Evolutionary conservation across 2,797 vertebrate species (phyloP).

Genomic region (Kryptolebias ocellatus): DNA sequence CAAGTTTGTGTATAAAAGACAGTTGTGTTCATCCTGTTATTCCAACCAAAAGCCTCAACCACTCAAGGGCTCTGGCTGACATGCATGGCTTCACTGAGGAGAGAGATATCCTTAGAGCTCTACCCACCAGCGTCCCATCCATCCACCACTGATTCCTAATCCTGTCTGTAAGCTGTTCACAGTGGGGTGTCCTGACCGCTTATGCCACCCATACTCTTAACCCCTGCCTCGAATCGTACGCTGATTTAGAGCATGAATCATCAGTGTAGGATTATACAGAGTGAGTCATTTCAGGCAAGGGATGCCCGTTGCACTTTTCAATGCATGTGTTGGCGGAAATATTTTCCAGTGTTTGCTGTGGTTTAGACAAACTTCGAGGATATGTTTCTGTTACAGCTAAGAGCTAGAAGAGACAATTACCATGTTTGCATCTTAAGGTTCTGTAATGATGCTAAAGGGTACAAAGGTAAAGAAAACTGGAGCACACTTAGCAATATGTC

Average conservation of each 20-base stretch:
- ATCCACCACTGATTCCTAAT: constrained; percentile 64
- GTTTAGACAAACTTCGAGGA: constrained; percentile 35
- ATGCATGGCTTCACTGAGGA: constrained; percentile 38
- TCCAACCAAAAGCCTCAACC: constrained; percentile 29
- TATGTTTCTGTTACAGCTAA: constrained; percentile 14
- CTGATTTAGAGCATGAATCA: constrained; percentile 68
- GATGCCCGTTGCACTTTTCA: constrained; percentile 55
- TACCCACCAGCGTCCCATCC: constrained; percentile 49
- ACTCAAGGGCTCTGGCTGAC: constrained; percentile 38
- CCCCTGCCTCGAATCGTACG: constrained; percentile 57
- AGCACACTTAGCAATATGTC: not conserved
- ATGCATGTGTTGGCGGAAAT: constrained; percentile 52
- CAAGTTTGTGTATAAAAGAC: constrained; percentile 21
- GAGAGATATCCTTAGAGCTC: constrained; percentile 41
- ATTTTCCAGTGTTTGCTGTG: constrained; percentile 30
- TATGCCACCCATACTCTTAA: constrained; percentile 72
- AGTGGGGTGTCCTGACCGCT: constrained; percentile 66
- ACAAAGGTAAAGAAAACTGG: not conserved
- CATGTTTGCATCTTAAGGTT: constrained; percentile 12
- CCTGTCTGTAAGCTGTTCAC: constrained; percentile 61
- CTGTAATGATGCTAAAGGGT: constrained; percentile 12
- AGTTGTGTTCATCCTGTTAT: constrained; percentile 27
- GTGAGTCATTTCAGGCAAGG: constrained; percentile 67
- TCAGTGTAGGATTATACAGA: constrained; percentile 68
- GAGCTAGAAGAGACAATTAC: constrained; percentile 22